Base-by-base conservation (phyloP, 2,888 invertebrate species). In the Drosophila rubida region DNA sequence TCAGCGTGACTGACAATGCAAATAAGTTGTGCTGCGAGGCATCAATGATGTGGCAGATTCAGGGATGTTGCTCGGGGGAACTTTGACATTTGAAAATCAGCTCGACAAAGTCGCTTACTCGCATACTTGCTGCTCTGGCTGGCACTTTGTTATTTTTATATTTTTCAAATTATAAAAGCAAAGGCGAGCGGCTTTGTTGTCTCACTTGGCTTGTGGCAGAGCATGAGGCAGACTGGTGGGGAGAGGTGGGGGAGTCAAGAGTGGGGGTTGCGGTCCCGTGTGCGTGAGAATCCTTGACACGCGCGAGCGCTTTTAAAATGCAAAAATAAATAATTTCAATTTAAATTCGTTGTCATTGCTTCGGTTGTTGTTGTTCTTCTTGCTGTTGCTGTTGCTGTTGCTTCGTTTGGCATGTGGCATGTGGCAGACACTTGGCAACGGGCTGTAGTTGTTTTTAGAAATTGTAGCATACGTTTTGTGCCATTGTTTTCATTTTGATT, bases 301-400 rank as follows among this genome's bases (percentile, higher is more conserved):
- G 85, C 84, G 84, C 84, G 49, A 63, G 66, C 65, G 84, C 84
- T 84, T 84, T 84, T 59, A 75, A 89, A 84, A 89, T 86, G 84
- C 89, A 85, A 84, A 85, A 85, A 88, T 83, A 85, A 85, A 85
- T 89, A 89, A 85, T 86, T 85, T 88, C 89, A 86, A 89, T 85
- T 89, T 86, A 86, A 89, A 89, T 80, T 80, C 88, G 65, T 50
- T 76, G 81, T 79, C 82, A 32, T 32, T 32, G 32, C 30, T 32
- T 32, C 11, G 27, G 27, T 11, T 9, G 59, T 79, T 72, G 63
- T 80, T 63, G 11, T 16, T 63, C 45, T 59, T 72, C 66, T 55
- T 57, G 35, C 51, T 62, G 48, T 27, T 44, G 53, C 53, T 32
- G 46, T 53, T 62, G 48, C 22, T 44, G 53, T 53, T 32, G 46